phyloP scores from a whole-genome alignment of 2,113 vertebrate genomes.

The Nannospalax galili region DNA sequence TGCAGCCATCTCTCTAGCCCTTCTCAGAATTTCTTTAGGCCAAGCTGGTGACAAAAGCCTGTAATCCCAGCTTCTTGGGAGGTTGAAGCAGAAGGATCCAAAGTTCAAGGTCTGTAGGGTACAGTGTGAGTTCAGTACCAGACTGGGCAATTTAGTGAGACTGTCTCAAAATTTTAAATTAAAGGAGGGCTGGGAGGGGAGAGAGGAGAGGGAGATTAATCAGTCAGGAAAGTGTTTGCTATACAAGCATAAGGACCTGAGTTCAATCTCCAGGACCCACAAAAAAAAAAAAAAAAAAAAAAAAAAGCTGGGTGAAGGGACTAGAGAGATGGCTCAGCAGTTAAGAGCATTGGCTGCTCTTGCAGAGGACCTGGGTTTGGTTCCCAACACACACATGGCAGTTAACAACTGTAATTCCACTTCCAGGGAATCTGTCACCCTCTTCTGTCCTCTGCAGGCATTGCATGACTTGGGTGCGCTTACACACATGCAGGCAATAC shows the following conservation, averaged over 20 bases:
- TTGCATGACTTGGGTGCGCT: too few species aligned
- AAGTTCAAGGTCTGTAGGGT: slow-evolving; percentile 87
- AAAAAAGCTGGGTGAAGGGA: too few species aligned
- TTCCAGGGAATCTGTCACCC: too few species aligned
- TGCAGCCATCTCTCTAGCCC: not conserved
- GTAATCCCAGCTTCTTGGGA: slow-evolving; percentile 64
- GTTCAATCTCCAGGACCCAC: not conserved
- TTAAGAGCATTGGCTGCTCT: too few species aligned
- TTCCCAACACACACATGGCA: too few species aligned
- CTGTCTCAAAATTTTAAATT: not conserved
- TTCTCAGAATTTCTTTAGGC: slow-evolving; percentile 85
- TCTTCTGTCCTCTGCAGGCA: too few species aligned
- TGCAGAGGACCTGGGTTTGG: too few species aligned
- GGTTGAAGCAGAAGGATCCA: not conserved
- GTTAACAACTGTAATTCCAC: too few species aligned
- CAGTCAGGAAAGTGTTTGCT: too few species aligned
- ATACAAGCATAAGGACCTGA: not conserved
- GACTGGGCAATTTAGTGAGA: not conserved
- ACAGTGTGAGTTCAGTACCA: not conserved
- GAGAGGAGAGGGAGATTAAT: not conserved
- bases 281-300: too few species aligned
- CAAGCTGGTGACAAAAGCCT: slow-evolving; percentile 88
- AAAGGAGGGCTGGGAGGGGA: not conserved
- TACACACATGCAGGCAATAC: too few species aligned
- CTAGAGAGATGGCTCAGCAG: too few species aligned